Evolutionary conservation across 2,888 invertebrate species (phyloP).

Genomic region (Temnothorax unifasciatus): DNA sequence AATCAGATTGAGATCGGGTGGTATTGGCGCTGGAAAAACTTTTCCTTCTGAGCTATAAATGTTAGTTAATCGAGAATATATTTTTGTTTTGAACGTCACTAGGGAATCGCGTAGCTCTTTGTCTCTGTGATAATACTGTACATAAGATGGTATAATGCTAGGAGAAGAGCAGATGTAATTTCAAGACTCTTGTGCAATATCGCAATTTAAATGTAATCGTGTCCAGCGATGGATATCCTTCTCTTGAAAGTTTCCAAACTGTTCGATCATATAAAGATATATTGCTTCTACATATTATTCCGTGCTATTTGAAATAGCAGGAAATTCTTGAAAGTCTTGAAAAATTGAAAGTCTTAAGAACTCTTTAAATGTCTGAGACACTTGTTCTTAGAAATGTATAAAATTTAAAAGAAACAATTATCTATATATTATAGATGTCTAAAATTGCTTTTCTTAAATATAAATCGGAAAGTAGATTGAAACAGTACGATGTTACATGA

Average conservation of each 20-base stretch:
- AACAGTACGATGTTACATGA: not conserved
- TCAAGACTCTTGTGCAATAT: conserved; percentile 48
- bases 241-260: not conserved
- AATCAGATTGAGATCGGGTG: conserved; percentile 84
- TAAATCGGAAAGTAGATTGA: not conserved
- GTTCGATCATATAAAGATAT: not conserved
- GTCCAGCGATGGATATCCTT: not conserved
- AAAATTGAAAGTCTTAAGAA: not conserved
- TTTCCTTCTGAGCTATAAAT: conserved; percentile 62
- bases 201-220: conserved; percentile 11
- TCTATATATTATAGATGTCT: not conserved
- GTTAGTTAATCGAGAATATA: conserved; percentile 61
- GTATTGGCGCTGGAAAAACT: conserved; percentile 81
- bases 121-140: conserved; percentile 76
- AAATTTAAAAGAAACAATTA: not conserved
- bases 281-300: not conserved
- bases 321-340: conserved; percentile 4
- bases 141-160: conserved; percentile 58
- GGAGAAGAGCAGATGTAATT: conserved; percentile 40
- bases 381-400: not conserved
- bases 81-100: conserved; percentile 6
- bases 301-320: not conserved
- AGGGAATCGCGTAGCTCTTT: conserved; percentile 56
- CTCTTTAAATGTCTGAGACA: not conserved
- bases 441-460: not conserved